Base-by-base conservation (phyloP, 2,888 invertebrate species). In the Itoplectis maculator region DNA sequence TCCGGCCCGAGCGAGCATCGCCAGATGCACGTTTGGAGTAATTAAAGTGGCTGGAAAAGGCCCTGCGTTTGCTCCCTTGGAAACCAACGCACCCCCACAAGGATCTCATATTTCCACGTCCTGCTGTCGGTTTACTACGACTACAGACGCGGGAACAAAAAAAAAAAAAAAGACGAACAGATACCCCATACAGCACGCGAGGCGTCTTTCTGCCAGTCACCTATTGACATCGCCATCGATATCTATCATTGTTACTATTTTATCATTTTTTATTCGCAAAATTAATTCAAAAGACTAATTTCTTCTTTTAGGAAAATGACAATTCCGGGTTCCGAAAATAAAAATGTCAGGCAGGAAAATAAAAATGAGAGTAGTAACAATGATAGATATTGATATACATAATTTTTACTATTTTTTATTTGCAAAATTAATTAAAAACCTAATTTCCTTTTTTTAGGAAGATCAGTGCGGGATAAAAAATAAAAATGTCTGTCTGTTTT, bases 1-100 rank as follows among this genome's bases (percentile, higher is more conserved):
- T 81, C 81, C 81, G 81, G 73, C 65, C 65, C 40, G 49, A 68
- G 69, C 61, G 69, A 68, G 73, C 59, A 73, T 81, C 65, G 66
- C 70, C 68, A 61, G 83, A 79, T 86, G 85, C 84, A 83, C 87
- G 86, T 74, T n/a, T 68, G 69, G 74, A 81, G 80, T 86, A 83
- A 88, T 88, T 85, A 87, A 88, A 86, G 84, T 80, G 79, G 81
- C 73, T 81, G 83, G 83, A 76, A 81, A 84, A 75, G 81, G 79
- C 82, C 69, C 68, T 54, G 59, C 49, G 37, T n/a, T n/a, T 45
- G 63, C 37, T 63, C 81, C 73, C 72, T 72, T 76, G 56, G 68
- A 35, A 35, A 65, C 80, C 72, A 80, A 69, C 65, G 69, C 77
- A 73, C 51, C 81, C 72, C 59, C 54, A 73, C 61, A 73, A 78